These are phyloP conservation scores for Cheilosia impressa DNA, from an alignment of 2,888 invertebrate genomes.

Conservation along the genomic window DNA sequence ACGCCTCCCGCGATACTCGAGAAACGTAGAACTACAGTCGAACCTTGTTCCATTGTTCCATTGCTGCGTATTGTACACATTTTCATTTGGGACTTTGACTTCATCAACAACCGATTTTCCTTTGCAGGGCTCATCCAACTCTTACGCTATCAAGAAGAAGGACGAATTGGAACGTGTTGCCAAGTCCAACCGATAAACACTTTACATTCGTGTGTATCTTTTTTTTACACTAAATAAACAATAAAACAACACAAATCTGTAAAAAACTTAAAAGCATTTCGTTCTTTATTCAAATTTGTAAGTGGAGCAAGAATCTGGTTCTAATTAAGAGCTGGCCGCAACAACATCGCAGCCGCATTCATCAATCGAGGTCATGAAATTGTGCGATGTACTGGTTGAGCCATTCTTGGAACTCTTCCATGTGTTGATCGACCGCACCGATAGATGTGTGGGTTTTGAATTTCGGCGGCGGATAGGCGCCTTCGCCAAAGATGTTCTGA, in stretches of 20 bases:
- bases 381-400: conserved; percentile 77
- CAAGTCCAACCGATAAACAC: conserved; percentile 99
- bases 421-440: conserved; percentile 79
- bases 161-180: conserved; percentile 99
- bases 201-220: conserved; percentile 72
- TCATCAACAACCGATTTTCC: conserved; percentile 9
- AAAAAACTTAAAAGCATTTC: neutral
- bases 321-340: too few relatives aligned
- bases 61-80: neutral
- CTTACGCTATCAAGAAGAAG: conserved; percentile 99
- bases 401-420: conserved; percentile 80
- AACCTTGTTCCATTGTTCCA: neutral
- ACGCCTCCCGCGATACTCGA: conserved; percentile 78
- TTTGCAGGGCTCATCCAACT: conserved; percentile 97
- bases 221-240: conserved; percentile 74
- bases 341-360: neutral
- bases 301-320: neutral
- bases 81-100: neutral
- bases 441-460: conserved; percentile 78
- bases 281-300: neutral
- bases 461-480: conserved; percentile 78
- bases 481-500: conserved; percentile 78
- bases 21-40: conserved; percentile 80
- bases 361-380: conserved; percentile 9
- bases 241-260: conserved; percentile 37